Percentiles rank a stretch among this genome's conserved stretches.
phyloP scores from a whole-genome alignment of 2,888 invertebrate genomes.

The Phymatocera aterrima region DNA sequence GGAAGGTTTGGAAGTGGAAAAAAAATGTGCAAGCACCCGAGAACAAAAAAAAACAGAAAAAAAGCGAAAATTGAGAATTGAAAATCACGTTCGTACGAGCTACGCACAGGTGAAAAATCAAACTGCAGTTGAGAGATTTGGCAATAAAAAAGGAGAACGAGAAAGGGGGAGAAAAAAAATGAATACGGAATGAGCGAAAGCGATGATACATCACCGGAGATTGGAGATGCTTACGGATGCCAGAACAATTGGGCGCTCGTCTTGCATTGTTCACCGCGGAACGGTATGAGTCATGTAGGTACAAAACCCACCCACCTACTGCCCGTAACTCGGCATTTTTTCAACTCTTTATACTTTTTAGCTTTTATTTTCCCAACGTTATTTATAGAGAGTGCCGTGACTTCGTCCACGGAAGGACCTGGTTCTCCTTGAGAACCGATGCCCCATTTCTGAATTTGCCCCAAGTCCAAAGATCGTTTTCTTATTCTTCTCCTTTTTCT shows the following conservation, averaged over 20 bases:
- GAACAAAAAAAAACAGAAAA: not conserved
- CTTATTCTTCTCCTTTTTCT: too few species aligned
- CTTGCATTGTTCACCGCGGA: not conserved
- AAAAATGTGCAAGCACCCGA: too few species aligned
- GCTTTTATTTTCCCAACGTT: not conserved
- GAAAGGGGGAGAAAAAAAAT: not conserved
- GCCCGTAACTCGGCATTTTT: slow-evolving; percentile 38
- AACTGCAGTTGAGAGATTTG: not conserved
- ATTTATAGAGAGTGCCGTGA: slow-evolving; percentile 29
- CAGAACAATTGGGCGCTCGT: slow-evolving; percentile 22
- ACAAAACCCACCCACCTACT: too few species aligned
- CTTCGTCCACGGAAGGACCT: slow-evolving; percentile 48
- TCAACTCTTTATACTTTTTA: not conserved
- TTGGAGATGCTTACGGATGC: not conserved
- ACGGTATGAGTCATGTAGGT: slow-evolving; percentile 40
- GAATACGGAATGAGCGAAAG: not conserved
- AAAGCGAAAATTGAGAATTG: not conserved
- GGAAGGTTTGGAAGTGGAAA: too few species aligned
- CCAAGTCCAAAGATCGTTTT: slow-evolving; percentile 38
- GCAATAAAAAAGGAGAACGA: not conserved
- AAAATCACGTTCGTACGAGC: not conserved
- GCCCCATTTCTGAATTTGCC: slow-evolving; percentile 47
- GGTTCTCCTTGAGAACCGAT: slow-evolving; percentile 50
- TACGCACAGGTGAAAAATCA: not conserved
- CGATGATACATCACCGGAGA: not conserved